Conservation (phyloP, 2,888 invertebrate genomes). For the Eupithecia pulchellata region DNA sequence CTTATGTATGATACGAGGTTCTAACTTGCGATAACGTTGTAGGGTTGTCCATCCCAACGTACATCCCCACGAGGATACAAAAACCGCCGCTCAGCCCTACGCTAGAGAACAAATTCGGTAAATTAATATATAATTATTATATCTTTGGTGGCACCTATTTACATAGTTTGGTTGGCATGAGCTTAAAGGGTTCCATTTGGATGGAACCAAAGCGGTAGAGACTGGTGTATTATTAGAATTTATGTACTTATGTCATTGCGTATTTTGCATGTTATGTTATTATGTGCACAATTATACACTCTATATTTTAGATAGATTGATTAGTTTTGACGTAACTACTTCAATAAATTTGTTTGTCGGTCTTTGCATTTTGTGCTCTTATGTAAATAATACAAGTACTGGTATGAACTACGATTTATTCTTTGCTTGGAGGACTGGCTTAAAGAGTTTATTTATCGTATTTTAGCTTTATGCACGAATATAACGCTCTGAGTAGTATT, state of each 20-base stretch:
- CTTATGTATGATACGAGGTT: too few species aligned
- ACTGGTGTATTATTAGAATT: not conserved
- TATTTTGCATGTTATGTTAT: not conserved
- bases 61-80: constrained; percentile 79
- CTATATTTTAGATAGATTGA: not conserved
- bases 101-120: constrained; percentile 78
- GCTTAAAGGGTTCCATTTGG: not conserved
- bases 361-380: not conserved
- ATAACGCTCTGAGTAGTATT: not conserved
- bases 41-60: constrained; percentile 66
- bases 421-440: not conserved
- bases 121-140: too few species aligned
- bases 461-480: not conserved
- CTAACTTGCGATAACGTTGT: constrained; percentile 44
- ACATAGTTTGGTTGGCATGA: not conserved
- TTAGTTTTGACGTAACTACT: not conserved
- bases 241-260: not conserved
- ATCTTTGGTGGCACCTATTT: not conserved
- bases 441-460: not conserved
- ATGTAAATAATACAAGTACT: not conserved
- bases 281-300: not conserved
- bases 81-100: constrained; percentile 74
- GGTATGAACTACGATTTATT: not conserved
- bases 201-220: too few species aligned
- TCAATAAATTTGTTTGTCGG: not conserved